Evolutionary conservation across 2,113 vertebrate genomes (phyloP).

Genomic region (Clarias magur): DNA sequence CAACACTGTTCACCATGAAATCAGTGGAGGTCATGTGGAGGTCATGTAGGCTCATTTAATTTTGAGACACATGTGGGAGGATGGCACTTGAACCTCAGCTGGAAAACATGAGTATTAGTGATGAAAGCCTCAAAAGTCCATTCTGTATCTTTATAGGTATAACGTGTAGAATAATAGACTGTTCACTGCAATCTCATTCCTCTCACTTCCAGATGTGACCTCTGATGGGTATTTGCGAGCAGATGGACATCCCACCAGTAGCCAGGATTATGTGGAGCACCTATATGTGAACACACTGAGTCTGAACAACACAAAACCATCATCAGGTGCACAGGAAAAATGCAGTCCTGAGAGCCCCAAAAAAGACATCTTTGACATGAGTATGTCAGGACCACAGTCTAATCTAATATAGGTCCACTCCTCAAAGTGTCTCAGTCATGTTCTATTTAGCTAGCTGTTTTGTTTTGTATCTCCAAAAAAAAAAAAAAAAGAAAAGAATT

Average conservation of each 20-base stretch:
- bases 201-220: constrained; percentile 59
- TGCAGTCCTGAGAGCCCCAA: constrained; percentile 81
- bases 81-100: neutral
- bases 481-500: neutral
- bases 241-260: constrained; percentile 73
- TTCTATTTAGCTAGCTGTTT: neutral
- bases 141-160: neutral
- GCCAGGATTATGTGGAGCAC: constrained; percentile 88
- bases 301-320: constrained; percentile 72
- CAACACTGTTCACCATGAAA: no score
- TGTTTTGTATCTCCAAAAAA: neutral
- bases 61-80: neutral
- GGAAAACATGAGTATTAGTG: neutral
- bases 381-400: constrained; percentile 68
- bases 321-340: constrained; percentile 50
- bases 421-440: no score
- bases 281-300: constrained; percentile 93
- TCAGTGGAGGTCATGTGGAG: no score
- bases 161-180: neutral
- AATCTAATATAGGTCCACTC: neutral
- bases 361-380: constrained; percentile 97
- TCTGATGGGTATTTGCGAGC: constrained; percentile 88
- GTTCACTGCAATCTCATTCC: neutral
- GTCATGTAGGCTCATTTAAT: no score
- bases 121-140: neutral